Base-by-base conservation (phyloP, 2,888 invertebrate species). In the Operophtera brumata region DNA sequence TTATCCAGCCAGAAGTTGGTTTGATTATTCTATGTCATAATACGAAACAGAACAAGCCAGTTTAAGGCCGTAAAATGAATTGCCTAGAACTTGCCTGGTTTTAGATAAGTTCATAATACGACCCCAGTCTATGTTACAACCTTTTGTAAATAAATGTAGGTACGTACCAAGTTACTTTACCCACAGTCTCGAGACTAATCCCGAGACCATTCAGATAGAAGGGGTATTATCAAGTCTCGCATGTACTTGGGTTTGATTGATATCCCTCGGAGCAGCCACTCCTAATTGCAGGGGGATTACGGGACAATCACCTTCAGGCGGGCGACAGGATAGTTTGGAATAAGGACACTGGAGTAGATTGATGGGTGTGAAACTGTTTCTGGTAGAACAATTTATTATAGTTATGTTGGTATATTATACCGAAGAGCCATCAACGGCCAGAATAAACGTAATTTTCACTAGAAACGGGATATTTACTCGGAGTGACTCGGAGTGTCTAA, bases 221-320 rank as follows among this genome's bases (percentile, higher is more conserved):
- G 35, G 51, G 46, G 30, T 45, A 40, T 36, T 32, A 28, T n/a
- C 47, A 28, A 35, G 28, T 39, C 30, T 41, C 14, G 41, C 28
- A 12, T 28, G 41, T 25, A n/a, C 34, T 40, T 26, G 42, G 14
- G 26, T 55, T 50, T 58, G 56, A 61, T 59, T 56, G 55, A 59
- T 58, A 51, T 39, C 36, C 30, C 36, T 30, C 46, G 14, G 25
- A 35, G 48, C 20, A 43, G 10, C 46, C 46, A 35, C 34, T 35
- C 11, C 49, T 55, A 43, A 51, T 55, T 55, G 47, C 50, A 35
- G 39, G 40, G 30, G 36, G 35, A 39, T 51, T 36, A 36, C 36
- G 12, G 36, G 8, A 11, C 34, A 11, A n/a, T n/a, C 34, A n/a
- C 36, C 36, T 13, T 7, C 13, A 13, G 13, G 13, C 1, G 13